These are phyloP conservation scores for Diadumene lineata DNA, from an alignment of 92 coral and sea anemone species.

Conservation along the genomic window DNA sequence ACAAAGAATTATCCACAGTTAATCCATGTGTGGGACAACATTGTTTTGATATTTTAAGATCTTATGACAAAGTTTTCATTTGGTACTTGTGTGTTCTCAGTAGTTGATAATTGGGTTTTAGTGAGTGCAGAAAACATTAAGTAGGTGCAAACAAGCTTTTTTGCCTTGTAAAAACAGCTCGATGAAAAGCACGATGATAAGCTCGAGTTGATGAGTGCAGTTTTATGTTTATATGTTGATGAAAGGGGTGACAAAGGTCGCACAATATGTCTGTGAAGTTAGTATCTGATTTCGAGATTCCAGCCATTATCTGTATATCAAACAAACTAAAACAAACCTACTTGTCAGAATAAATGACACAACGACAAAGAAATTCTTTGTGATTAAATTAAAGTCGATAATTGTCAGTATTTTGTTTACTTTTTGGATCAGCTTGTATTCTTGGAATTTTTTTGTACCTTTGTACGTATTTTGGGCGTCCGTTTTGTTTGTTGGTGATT, in stretches of 20 bases:
- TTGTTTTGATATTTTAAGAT: neutral
- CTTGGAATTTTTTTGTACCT: no score
- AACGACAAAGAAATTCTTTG: neutral
- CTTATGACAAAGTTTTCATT: no score
- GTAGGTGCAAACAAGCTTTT: constrained; percentile 35
- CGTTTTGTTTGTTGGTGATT: no score
- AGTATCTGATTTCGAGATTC: neutral
- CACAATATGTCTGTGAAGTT: constrained; percentile 5
- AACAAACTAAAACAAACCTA: neutral
- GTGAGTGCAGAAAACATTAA: constrained; percentile 29
- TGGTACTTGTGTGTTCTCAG: neutral
- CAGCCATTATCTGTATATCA: neutral
- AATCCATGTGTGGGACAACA: neutral
- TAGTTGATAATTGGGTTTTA: constrained; percentile 11
- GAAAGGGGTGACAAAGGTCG: constrained; percentile 23
- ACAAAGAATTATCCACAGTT: neutral
- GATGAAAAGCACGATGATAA: constrained; percentile 23
- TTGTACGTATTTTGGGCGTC: no score
- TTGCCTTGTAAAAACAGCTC: constrained; percentile 2
- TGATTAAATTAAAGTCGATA: neutral
- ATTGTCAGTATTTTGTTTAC: neutral
- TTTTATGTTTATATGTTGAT: neutral
- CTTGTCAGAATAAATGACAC: constrained; percentile 1
- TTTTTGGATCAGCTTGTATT: no score
- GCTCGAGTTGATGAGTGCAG: constrained; percentile 1